Base-by-base conservation (phyloP, 2,888 invertebrate genomes). In the Pilophorus perplexus region DNA sequence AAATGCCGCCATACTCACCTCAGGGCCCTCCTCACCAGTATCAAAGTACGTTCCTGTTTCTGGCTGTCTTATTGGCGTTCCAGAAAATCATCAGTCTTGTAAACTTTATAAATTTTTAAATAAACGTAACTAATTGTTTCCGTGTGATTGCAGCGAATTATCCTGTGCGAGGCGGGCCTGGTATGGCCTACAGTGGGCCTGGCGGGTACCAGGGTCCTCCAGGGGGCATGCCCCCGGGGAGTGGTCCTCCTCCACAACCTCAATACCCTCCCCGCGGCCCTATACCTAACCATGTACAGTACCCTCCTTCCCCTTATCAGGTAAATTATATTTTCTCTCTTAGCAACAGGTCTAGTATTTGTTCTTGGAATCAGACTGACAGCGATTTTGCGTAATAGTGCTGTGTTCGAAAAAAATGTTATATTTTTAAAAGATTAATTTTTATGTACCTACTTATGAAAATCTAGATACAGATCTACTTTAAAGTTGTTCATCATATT, bases 1-100 rank as follows among this genome's bases (percentile, higher is more conserved):
- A 80, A 73, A 79, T 82, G 77, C 77, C 81, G 48, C 78, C 82
- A 67, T 83, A 83, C 77, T 81, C 83, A 71, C 70, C 69, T 14
- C 69, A 68, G 33, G 69, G 70, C 18, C 68, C 71, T 23, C 48
- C 67, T 23, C 71, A 75, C 66, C 81, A 82, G 76, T 82, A 82
- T 38, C 55, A 37, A 10, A 23, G 38, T 42, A 42, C 22, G 55
- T 38, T 8, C 38, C 1, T 8, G 5, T 22, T n/a, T n/a, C n/a
- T n/a, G 42, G 42, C 42, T 42, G n/a, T 10, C 37, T 33, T 33
- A 12, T 33, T 33, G 6, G 33, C 12, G 33, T 33, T 33, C 12
- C 12, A 8, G 33, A 33, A 33, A 8, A 33, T 33, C 33, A 33
- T 33, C 33, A 33, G 6, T 33, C 6, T 33, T 33, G n/a, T 33